Base-by-base conservation (phyloP, 1,140 invertebrate genomes). In the Lucilia sericata region DNA sequence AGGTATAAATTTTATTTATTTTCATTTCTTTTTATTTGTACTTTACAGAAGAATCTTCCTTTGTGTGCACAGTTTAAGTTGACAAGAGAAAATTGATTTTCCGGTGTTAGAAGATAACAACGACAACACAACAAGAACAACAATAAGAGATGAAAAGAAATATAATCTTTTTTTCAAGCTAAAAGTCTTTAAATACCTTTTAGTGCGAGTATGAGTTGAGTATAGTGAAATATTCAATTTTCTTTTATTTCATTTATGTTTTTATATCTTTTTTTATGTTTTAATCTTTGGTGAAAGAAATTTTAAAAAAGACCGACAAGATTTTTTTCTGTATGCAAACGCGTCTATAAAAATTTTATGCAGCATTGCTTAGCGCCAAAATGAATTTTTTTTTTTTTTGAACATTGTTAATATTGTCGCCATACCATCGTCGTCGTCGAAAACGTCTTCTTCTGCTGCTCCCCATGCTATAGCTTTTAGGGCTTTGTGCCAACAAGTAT, bases 291-390 rank as follows among this genome's bases (percentile, higher is more conserved):
- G n/a, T 70, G 19, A 70, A 70, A 70, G 21, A 70, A 70, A 25
- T 60, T 60, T 60, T n/a, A 21, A 70, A 65, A 70, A 70, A 70
- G 5, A 70, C 65, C 65, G 65, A 70, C 65, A 70, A 70, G 19
- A 70, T 25, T 21, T 14, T 55, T 55, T 70, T 70, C 21, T n/a
- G 65, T 70, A 70, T 70, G 65, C 65, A 70, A 70, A 70, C 65
- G 65, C 65, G 65, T 70, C n/a, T 70, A 7, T 42, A 60, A 70
- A 70, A 70, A 70, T 70, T 70, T 21, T 70, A 70, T 70, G 65
- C 65, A 70, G 65, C 65, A 70, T 21, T 70, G 65, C 65, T 70
- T 70, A 70, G 65, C 65, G 65, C 65, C 65, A 70, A 70, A 70
- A 70, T 70, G 65, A 70, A 19, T 9, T 70, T 70, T 70, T 25